Percentiles rank a stretch among this genome's conserved stretches.
Conservation (phyloP, 1,140 invertebrate genomes). For the Pogonognathellus flavescens region DNA sequence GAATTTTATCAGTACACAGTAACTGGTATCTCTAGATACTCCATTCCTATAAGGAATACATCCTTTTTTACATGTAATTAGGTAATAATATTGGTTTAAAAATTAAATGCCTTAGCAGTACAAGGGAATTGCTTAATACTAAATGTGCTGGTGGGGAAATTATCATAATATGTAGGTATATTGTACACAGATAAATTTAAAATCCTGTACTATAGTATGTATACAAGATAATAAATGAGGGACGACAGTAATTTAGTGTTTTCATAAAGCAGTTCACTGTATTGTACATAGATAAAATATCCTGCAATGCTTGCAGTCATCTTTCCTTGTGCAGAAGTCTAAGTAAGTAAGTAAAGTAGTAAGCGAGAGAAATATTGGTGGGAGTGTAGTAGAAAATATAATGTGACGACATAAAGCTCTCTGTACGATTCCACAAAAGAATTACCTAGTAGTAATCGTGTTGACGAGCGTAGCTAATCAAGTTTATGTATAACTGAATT, state of each 20-base stretch:
- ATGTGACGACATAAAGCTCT: not conserved
- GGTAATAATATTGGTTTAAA: too few relatives aligned
- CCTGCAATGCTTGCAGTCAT: not conserved
- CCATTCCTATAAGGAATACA: too few relatives aligned
- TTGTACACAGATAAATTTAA: not conserved
- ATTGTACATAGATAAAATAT: constrained; percentile 28
- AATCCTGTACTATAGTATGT: not conserved
- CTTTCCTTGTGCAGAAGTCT: not conserved
- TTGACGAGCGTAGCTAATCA: constrained; percentile 35
- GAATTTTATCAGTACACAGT: too few relatives aligned
- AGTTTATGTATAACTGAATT: constrained; percentile 14
- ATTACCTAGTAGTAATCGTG: constrained; percentile 10
- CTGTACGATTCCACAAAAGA: constrained; percentile 31
- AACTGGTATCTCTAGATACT: too few relatives aligned
- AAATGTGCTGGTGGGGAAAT: too few relatives aligned
- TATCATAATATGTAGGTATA: too few relatives aligned
- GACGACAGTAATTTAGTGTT: constrained; percentile 1
- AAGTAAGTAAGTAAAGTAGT: not conserved
- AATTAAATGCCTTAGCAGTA: too few relatives aligned
- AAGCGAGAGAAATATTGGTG: not conserved
- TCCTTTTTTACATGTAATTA: too few relatives aligned
- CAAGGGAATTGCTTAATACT: too few relatives aligned
- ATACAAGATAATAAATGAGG: constrained; percentile 12
- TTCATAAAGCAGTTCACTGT: too few relatives aligned
- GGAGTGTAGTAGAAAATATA: not conserved